Base-by-base conservation (phyloP, 1,140 invertebrate species). In the Trichoplusia ni region DNA sequence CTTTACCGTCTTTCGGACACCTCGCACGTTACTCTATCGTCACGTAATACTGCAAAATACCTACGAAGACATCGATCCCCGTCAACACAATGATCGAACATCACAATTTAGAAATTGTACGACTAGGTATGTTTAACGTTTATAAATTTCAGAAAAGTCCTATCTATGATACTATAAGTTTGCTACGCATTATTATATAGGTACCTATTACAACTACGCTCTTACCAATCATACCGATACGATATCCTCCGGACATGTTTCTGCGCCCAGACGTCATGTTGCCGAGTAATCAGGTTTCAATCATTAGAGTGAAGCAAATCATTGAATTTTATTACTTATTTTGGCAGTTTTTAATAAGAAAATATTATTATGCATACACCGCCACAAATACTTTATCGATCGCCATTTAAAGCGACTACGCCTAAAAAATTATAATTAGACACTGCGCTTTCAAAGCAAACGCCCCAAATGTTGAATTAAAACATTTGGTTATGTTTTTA, bases 141-240 rank as follows among this genome's bases (percentile, higher is more conserved):
- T 81, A 89, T 87, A 87, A 87, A 89, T 86, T 89, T 89, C 81
- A 85, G 86, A 87, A 85, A 87, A 87, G 73, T 70, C 83, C 86
- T 89, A 89, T 89, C 86, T 89, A 87, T 81, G 47, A 69, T 65
- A 40, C 46, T 62, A 62, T 51, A 62, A 65, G 53, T 67, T 62
- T 40, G 16, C 65, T 67, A 67, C 65, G 27, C 51, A 37, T 67
- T 67, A 67, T 62, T 54, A 54, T 56, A 56, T 46, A n/a, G n/a
- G n/a, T n/a, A 42, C 31, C 29, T 59, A 47, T 37, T 46, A 33
- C 25, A 11, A 25, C 53, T 59, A 59, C 29, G 14, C 25, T 59
- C 44, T 46, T 42, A 56, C 56, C 64, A 67, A 60, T 46, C 40
- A 56, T 67, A 38, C 40, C 40, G 51, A 47, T 47, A 56, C 37